Evolutionary conservation across 2,113 vertebrate species (phyloP), one percentile per base, ranked within the genome.

Genomic region (human (Homo sapiens)): DNA sequence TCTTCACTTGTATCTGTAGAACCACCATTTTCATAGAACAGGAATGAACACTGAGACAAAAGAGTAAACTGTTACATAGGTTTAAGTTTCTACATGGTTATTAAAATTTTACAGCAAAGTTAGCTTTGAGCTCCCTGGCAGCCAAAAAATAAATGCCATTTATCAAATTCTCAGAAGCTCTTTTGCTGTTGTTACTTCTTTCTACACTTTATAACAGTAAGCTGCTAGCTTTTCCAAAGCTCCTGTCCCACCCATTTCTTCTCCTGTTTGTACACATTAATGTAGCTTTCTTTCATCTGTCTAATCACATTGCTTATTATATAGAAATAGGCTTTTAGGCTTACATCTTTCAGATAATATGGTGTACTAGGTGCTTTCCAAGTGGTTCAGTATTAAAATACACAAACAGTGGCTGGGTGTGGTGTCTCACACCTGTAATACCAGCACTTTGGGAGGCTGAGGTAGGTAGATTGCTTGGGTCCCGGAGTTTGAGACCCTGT

Each of bases 271-370:
- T 94, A 23, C 75, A 84, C 23, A n/a, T 20, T 52, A 70, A 59
- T 50, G 84, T 79, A 40, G 45, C 17, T 93, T 96, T 96, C 75
- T 95, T 72, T 75, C 70, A 52, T 95, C 84, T 87, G 84, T 89
- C 80, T 66, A 80, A 82, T 14, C 52, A 82, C 12, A 84, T 81
- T 94, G 78, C 50, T 96, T 94, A 85, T 91, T 91, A 96, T 59
- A 50, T 48, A 80, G 81, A 97, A 94, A 80, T 38, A 43, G 18
- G 38, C 55, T 93, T 84, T 81, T 35, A 72, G 64, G 27, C 90
- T 94, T 76, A 61, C 27, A 72, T 48, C 73, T 96, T 95, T 59
- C 38, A 55, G 84, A 73, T 78, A 78, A 88, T 93, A 45, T n/a
- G 45, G 40, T 52, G 12, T 64, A 68, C 38, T 78, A 72, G 86